phyloP scores from a whole-genome alignment of 23 tunicate genomes.

The Clavelina lepadiformis region DNA sequence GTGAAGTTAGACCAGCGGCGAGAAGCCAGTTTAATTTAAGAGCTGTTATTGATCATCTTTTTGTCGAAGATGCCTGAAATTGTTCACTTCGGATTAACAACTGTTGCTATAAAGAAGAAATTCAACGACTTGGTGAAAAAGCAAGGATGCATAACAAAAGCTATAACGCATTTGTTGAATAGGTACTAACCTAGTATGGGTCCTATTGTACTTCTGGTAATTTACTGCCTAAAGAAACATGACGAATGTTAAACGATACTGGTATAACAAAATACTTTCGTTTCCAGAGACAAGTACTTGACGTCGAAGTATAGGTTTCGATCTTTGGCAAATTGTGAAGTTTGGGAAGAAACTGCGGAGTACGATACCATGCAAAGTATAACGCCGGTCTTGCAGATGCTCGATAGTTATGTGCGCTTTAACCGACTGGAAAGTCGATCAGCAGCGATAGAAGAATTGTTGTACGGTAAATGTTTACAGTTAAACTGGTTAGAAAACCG shows the following conservation, averaged over 20 bases:
- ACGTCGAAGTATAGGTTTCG: conserved; percentile 26
- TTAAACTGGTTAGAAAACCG: too few species aligned
- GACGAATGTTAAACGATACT: background rate
- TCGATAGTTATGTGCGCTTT: conserved; percentile 56
- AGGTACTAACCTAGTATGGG: too few species aligned
- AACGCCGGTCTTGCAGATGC: conserved; percentile 29
- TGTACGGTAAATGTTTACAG: too few species aligned
- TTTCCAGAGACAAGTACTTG: conserved; percentile 27
- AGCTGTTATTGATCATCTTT: too few species aligned
- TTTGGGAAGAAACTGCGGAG: conserved; percentile 26
- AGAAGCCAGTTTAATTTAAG: too few species aligned
- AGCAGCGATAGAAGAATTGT: conserved; percentile 70
- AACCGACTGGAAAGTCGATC: conserved; percentile 54
- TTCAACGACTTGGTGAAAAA: conserved; percentile 9
- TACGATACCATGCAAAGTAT: conserved; percentile 16
- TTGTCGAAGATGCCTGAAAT: conserved; percentile 44
- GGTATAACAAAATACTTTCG: background rate
- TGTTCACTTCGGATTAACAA: conserved; percentile 29
- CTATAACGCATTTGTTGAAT: conserved; percentile 18
- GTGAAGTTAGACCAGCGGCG: too few species aligned
- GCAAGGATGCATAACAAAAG: conserved; percentile 27
- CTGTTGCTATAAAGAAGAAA: conserved; percentile 12
- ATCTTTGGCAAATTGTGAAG: conserved; percentile 36
- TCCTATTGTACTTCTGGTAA: too few species aligned
- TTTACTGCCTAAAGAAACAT: background rate